A percentile compares a stretch with the other conserved stretches of the same genome.
These are phyloP conservation scores for Dolichotis patagonum DNA, from an alignment of 2,113 vertebrate genomes.

Conservation along the genomic window DNA sequence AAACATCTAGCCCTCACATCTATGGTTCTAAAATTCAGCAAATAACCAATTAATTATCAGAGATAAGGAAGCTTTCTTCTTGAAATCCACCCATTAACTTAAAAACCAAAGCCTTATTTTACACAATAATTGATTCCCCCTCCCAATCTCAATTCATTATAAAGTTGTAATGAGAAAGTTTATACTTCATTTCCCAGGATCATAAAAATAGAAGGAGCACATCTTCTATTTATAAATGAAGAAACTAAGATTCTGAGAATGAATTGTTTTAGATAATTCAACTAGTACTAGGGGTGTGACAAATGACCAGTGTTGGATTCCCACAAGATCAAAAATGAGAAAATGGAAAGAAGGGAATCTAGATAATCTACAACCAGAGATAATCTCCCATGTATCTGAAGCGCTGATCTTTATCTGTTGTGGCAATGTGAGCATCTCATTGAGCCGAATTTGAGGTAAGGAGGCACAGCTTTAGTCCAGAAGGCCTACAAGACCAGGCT, in stretches of 20 bases:
- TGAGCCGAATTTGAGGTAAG: background rate
- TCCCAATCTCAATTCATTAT: background rate
- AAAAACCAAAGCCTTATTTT: constrained; percentile 9
- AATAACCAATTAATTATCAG: constrained; percentile 9
- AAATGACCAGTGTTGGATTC: background rate
- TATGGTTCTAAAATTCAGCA: background rate
- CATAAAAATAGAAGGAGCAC: background rate
- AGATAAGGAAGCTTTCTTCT: background rate
- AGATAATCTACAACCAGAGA: background rate
- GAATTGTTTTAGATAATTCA: background rate
- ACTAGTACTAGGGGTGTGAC: background rate
- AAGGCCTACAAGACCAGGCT: background rate
- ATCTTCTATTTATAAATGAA: background rate
- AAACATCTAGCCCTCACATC: background rate
- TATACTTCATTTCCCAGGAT: constrained; percentile 30
- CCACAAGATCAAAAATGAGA: background rate
- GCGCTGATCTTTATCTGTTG: background rate
- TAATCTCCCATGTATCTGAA: background rate
- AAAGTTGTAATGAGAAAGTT: background rate
- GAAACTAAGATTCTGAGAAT: background rate
- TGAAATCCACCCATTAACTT: constrained; percentile 38
- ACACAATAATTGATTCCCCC: constrained; percentile 26
- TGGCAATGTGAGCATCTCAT: background rate
- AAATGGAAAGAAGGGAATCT: background rate
- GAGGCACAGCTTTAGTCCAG: background rate